These are phyloP conservation scores for Drosophila nannoptera DNA, from an alignment of 1,140 invertebrate species.

Conservation along the genomic window DNA sequence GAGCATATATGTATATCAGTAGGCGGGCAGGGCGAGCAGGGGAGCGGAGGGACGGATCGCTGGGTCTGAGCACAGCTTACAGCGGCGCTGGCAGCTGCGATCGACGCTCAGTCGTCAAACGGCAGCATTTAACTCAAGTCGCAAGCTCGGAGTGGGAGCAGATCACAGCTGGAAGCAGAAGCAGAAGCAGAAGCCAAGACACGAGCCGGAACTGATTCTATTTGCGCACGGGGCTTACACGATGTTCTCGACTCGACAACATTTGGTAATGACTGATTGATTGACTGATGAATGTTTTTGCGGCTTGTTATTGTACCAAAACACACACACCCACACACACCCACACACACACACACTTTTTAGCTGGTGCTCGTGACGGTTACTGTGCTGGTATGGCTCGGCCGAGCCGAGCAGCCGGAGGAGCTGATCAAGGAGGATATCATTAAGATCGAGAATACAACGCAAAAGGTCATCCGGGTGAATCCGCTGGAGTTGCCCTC, in stretches of 20 bases:
- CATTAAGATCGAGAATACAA: constrained; percentile 65
- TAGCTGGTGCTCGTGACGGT: constrained; percentile 39
- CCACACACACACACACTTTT: no score
- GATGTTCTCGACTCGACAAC: constrained; percentile 56
- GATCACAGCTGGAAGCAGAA: constrained; percentile 33
- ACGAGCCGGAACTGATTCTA: constrained; percentile 15
- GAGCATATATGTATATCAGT: constrained; percentile 11
- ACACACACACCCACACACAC: no score
- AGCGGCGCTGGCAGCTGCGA: constrained; percentile 46
- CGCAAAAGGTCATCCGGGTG: constrained; percentile 72
- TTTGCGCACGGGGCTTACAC: constrained; percentile 34
- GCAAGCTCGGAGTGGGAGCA: constrained; percentile 48
- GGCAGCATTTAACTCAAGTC: constrained; percentile 72
- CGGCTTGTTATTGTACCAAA: no score
- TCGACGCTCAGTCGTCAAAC: constrained; percentile 65
- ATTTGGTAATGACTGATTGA: constrained; percentile 62
- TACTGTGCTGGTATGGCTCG: constrained; percentile 1
- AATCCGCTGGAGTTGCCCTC: constrained; percentile 64
- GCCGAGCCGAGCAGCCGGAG: constrained; percentile 22
- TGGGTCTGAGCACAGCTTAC: constrained; percentile 58
- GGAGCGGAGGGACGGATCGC: constrained; percentile 18
- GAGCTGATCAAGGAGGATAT: constrained; percentile 67
- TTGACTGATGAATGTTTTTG: constrained; percentile 14
- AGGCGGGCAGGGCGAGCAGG: constrained; percentile 13
- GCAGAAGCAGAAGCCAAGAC: constrained; percentile 7